These are phyloP conservation scores for Pristionchus japonicus DNA, from an alignment of 2,888 invertebrate genomes.

Conservation along the genomic window DNA sequence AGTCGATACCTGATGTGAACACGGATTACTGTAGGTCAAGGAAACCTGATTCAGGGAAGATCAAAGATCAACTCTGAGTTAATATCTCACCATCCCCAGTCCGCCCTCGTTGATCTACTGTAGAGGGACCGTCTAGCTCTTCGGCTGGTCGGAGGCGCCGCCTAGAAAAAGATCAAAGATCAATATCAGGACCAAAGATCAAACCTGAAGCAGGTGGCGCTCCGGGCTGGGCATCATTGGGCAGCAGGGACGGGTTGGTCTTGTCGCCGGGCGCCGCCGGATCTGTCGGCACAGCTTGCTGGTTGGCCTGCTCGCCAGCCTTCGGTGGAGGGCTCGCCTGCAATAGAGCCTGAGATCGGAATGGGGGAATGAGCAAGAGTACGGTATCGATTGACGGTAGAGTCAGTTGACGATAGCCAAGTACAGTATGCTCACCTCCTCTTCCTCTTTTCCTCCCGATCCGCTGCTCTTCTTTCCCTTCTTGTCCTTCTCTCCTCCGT, in stretches of 20 bases:
- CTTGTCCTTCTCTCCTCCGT: not conserved
- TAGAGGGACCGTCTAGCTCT: not conserved
- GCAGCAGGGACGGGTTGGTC: conserved; percentile 12
- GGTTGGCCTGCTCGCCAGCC: not conserved
- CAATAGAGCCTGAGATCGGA: too few species aligned
- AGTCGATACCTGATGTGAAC: not conserved
- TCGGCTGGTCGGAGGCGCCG: too few species aligned
- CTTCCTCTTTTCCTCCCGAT: not conserved
- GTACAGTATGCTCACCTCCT: not conserved
- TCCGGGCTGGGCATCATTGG: not conserved
- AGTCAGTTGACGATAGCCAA: too few species aligned
- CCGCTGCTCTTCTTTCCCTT: not conserved
- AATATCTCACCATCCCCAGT: not conserved
- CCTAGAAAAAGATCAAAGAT: not conserved
- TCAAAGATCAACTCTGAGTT: too few species aligned
- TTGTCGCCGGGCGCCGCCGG: not conserved
- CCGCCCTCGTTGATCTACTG: not conserved
- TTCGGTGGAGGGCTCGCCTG: not conserved
- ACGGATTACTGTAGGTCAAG: not conserved
- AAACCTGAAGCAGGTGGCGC: not conserved
- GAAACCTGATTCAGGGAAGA: not conserved
- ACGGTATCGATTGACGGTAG: too few species aligned
- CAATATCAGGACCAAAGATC: too few species aligned
- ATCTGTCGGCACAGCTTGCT: not conserved
- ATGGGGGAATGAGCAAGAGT: too few species aligned